phyloP scores from a whole-genome alignment of 2,113 vertebrate species.

The Manacus vitellinus region DNA sequence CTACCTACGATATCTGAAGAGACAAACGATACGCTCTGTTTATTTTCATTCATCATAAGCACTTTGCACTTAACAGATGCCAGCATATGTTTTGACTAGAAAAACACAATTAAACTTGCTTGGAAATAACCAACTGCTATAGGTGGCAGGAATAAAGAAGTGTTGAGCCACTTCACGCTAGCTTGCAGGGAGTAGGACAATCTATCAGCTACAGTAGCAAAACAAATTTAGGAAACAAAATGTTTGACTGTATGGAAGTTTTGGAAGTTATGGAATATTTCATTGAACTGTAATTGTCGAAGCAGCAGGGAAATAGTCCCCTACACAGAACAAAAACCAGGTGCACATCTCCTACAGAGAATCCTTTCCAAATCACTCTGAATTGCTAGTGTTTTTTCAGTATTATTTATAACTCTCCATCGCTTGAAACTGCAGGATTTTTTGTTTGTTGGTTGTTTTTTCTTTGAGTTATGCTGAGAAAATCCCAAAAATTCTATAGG shows the following conservation, averaged over 20 bases:
- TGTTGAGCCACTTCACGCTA: background rate
- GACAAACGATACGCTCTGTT: background rate
- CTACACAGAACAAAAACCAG: background rate
- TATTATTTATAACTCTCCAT: background rate
- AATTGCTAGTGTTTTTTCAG: background rate
- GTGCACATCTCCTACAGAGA: background rate
- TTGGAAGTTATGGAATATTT: no score
- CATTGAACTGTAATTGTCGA: background rate
- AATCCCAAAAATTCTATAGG: background rate
- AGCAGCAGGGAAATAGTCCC: accelerated
- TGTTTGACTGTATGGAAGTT: background rate
- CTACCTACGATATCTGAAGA: background rate
- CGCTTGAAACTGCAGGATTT: background rate
- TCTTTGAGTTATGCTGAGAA: background rate
- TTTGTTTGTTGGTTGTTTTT: background rate
- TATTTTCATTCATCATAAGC: background rate
- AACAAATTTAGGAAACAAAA: background rate
- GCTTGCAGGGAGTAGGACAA: background rate
- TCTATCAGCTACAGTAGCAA: background rate
- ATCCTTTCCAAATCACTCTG: background rate
- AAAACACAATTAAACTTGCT: background rate
- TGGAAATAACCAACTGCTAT: background rate
- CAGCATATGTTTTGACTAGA: background rate
- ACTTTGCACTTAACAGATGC: background rate
- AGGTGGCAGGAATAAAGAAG: background rate